Conservation (phyloP, 1,140 invertebrate species). For the Drosophila prosaltans region DNA sequence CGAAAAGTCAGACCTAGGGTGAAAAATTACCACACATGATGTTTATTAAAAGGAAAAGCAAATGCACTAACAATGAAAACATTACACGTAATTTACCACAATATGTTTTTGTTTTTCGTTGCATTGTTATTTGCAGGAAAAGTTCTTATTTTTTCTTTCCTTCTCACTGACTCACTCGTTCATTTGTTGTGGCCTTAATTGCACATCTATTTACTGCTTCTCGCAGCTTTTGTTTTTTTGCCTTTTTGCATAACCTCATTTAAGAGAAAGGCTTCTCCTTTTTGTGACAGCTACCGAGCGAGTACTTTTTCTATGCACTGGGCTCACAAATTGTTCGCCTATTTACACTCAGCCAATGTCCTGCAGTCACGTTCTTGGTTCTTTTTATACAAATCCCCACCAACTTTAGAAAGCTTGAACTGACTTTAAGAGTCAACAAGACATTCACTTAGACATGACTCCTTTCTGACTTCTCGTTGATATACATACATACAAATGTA, state of each 20-base stretch:
- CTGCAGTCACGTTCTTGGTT: constrained; percentile 35
- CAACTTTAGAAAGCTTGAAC: constrained; percentile 24
- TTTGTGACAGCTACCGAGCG: too few relatives aligned
- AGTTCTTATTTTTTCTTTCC: constrained; percentile 12
- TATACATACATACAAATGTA: too few relatives aligned
- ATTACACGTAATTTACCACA: too few relatives aligned
- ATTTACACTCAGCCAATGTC: constrained; percentile 22
- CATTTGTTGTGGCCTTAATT: constrained; percentile 64
- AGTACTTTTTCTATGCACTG: too few relatives aligned
- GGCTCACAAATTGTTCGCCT: not conserved
- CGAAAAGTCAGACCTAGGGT: too few relatives aligned
- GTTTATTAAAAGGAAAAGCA: too few relatives aligned
- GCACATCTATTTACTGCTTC: constrained; percentile 30
- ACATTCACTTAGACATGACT: constrained; percentile 43
- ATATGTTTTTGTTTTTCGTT: constrained; percentile 14
- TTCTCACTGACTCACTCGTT: constrained; percentile 26
- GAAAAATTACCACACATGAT: too few relatives aligned
- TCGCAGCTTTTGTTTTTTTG: constrained; percentile 27
- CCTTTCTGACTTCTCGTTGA: not conserved
- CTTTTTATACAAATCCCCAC: constrained; percentile 6
- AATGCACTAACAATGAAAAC: too few relatives aligned
- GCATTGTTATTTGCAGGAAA: constrained; percentile 19
- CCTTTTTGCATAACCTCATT: constrained; percentile 42
- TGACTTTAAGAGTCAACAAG: constrained; percentile 57
- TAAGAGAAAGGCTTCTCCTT: constrained; percentile 18